Conservation (phyloP, 2,113 vertebrate species). For the Psephotus haematonotus region DNA sequence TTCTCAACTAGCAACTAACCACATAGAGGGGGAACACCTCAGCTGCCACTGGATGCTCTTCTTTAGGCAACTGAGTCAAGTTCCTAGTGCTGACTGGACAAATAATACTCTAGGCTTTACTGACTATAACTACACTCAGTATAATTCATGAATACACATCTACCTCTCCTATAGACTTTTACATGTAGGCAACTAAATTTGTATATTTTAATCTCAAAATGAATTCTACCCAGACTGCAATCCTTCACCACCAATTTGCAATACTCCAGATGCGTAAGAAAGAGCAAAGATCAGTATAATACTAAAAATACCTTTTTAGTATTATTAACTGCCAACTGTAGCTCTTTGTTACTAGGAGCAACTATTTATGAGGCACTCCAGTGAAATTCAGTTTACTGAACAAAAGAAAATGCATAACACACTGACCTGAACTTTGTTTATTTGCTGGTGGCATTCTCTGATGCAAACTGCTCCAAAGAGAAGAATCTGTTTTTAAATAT, state of each 20-base stretch:
- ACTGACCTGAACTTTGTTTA: background rate
- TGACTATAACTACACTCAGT: background rate
- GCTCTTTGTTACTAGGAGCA: background rate
- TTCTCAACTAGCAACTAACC: background rate
- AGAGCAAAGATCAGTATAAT: background rate
- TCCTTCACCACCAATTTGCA: background rate
- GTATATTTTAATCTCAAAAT: background rate
- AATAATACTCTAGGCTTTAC: background rate
- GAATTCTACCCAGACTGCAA: background rate
- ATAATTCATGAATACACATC: background rate
- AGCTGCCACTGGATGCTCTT: background rate
- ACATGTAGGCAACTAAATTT: background rate
- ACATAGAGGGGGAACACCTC: background rate
- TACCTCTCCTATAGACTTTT: background rate
- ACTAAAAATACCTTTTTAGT: background rate
- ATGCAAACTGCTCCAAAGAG: background rate
- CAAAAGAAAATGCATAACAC: background rate
- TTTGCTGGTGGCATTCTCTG: background rate
- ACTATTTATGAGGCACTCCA: background rate
- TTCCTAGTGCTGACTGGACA: background rate
- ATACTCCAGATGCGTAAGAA: background rate
- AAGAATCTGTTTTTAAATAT: background rate
- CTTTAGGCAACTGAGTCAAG: background rate
- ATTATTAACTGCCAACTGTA: background rate
- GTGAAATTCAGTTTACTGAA: background rate